Evolutionary conservation across 2,797 vertebrate species (phyloP).

Genomic region (Phoebastria nigripes): DNA sequence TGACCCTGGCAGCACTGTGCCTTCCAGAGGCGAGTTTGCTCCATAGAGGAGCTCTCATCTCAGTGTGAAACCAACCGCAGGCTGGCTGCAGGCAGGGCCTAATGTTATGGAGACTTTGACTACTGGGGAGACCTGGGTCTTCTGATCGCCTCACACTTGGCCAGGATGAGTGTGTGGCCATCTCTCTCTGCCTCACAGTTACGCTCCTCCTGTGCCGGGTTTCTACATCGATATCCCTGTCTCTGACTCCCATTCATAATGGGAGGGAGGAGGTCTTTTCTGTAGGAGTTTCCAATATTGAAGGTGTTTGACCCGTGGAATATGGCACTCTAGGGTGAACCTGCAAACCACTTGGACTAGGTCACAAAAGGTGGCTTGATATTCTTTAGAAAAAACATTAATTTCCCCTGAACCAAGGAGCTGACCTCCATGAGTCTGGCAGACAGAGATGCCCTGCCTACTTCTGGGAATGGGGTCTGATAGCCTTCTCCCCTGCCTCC

Average conservation of each 20-base stretch:
- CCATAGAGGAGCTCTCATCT: not conserved
- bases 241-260: not conserved
- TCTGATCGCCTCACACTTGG: not conserved
- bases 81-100: not conserved
- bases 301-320: not conserved
- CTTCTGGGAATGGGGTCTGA: not conserved
- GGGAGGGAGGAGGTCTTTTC: not conserved
- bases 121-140: not conserved
- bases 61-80: not conserved
- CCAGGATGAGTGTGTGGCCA: not conserved
- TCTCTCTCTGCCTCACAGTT: not conserved
- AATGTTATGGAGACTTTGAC: not conserved
- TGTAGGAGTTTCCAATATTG: not conserved
- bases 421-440: not conserved
- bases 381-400: not conserved
- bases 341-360: not conserved
- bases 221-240: not conserved
- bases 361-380: not conserved
- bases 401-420: not conserved
- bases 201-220: accelerated
- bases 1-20: not conserved
- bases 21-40: not conserved
- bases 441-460: not conserved
- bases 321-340: not conserved
- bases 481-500: not conserved